Evolutionary conservation across 2,797 vertebrate species (phyloP), one percentile per base, ranked within the genome.

Genomic region (Micropoecilia bifurca): DNA sequence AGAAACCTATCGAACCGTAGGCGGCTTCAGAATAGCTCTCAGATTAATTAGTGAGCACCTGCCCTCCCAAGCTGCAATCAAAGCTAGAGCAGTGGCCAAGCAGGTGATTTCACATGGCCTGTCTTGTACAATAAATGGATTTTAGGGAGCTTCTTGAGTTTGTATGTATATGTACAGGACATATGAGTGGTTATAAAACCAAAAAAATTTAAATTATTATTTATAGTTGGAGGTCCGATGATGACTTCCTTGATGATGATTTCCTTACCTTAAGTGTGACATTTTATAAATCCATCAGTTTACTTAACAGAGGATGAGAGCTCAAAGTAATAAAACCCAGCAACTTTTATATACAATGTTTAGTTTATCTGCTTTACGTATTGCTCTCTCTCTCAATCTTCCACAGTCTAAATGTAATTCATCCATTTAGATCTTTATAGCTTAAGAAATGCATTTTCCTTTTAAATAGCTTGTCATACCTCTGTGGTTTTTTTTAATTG

Each of bases 1-100:
- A 50, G 59, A 77, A 89, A 85, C 74, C 78, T 86, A 82, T 88
- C 14, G 14, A 80, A 83, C 80, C 74, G 73, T 53, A 61, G 75
- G 57, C 80, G 79, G 79, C 53, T 50, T 71, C 41, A 73, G 3
- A 83, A 88, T 71, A 66, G 28, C 81, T 87, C 33, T 25, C 47
- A 79, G 80, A 87, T 87, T 46, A 50, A 76, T 85, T 81, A 14
- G 59, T 76, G 76, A 61, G 74, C 72, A 80, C 76, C 74, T 74
- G 45, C 80, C 77, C 77, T 43, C 69, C 71, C 61, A 74, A 22
- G 33, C 68, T 25, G 3, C 48, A 69, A 80, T 79, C 22, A 9
- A 28, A 76, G 41, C 28, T 46, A 43, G 0, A 30, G 25, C 1
- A 25, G 45, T 48, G 12, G 14, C 43, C 0, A 18, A 71, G 39